Evolutionary conservation across 2,888 invertebrate genomes (phyloP).

Genomic region (Spicauda simplicius): DNA sequence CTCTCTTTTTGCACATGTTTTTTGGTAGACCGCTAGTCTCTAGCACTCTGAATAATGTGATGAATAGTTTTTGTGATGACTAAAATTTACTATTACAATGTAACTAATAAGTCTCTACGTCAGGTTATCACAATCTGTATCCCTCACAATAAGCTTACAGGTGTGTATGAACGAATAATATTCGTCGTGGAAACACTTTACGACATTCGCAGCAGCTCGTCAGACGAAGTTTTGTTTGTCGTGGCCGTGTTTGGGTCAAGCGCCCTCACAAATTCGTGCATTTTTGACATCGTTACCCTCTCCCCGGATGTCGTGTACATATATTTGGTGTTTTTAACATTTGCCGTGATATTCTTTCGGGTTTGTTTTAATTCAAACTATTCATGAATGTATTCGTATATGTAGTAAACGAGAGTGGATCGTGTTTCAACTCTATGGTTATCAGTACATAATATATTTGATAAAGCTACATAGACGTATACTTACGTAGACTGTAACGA

Average conservation of each 20-base stretch:
- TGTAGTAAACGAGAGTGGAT: too few relatives aligned
- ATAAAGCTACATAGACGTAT: too few relatives aligned
- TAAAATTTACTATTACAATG: too few relatives aligned
- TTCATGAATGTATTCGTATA: too few relatives aligned
- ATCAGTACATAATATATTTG: too few relatives aligned
- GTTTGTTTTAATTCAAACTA: background rate
- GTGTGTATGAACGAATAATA: slow-evolving; percentile 2
- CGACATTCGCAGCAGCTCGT: slow-evolving; percentile 17
- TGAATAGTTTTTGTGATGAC: too few relatives aligned
- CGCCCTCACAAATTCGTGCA: slow-evolving; percentile 33
- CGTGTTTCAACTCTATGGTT: too few relatives aligned
- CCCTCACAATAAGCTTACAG: background rate
- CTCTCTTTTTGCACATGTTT: too few relatives aligned
- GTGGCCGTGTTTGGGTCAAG: slow-evolving; percentile 33
- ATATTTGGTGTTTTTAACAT: slow-evolving; percentile 6
- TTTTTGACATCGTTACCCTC: slow-evolving; percentile 36
- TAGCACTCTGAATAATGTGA: too few relatives aligned
- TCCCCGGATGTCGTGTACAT: slow-evolving; percentile 11
- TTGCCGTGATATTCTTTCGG: background rate
- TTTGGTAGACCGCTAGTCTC: too few relatives aligned
- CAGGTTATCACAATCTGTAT: background rate
- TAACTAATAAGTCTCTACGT: background rate
- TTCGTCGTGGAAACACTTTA: slow-evolving; percentile 1
- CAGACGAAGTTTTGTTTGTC: slow-evolving; percentile 33
- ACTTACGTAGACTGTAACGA: too few relatives aligned